Evolutionary conservation across 2,888 invertebrate species (phyloP), one percentile per base, ranked within the genome.

Genomic region (Ectemnius cavifrons): DNA sequence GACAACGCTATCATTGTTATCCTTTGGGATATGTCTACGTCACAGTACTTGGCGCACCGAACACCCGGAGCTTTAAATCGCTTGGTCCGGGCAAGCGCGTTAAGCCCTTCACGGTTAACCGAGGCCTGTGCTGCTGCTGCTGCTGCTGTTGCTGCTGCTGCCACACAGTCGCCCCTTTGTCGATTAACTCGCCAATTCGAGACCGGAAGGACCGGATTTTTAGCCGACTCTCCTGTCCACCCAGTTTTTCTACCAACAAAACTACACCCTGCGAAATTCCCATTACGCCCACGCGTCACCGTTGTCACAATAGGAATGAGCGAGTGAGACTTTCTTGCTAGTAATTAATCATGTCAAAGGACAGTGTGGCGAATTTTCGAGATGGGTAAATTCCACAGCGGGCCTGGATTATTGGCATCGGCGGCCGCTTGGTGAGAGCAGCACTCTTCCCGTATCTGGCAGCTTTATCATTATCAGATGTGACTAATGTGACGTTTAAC

Each of bases 401-500:
- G 76, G 78, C 69, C 77, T 71, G 81, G 82, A 81, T 84, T 23
- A 23, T 23, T 23, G 23, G 82, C 82, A 84, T 78, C 84, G 77
- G 73, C 79, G 80, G 73, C 23, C 23, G 23, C 23, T 23, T 23
- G 23, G 23, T 23, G 23, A 23, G 23, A 23, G 23, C 23, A 23
- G 23, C 73, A 79, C 67, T 77, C 80, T 79, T 84, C 81, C 81
- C 75, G 81, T 75, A 6, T 37, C 81, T 81, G 80, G 80, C 77
- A 80, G 84, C 84, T 87, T 85, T 84, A 86, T 87, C 84, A 87
- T 86, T 88, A 85, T 88, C 86, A 83, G 84, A 87, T 86, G 85
- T 87, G 85, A 87, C 88, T 87, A 88, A 87, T 86, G 86, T 84
- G 82, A 82, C 84, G 84, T 84, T 88, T 86, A 87, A 85, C 82